phyloP scores from a whole-genome alignment of 2,113 vertebrate species.

The Eulemur macaco region DNA sequence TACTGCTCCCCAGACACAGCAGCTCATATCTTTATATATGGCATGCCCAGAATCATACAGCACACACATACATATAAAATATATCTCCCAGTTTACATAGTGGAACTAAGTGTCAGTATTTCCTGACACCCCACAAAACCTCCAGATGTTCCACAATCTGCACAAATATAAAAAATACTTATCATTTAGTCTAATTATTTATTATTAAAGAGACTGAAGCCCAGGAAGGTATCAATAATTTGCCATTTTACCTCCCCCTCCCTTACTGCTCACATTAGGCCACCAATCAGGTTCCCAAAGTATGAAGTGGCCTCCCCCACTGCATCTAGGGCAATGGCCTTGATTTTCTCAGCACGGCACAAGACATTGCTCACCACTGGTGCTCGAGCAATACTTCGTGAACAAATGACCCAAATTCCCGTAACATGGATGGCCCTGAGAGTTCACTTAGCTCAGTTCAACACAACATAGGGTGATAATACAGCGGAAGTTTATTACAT shows the following conservation, averaged over 20 bases:
- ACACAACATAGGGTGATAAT: not conserved
- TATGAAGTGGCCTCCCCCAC: not conserved
- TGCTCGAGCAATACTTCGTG: not conserved
- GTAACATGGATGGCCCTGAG: not conserved
- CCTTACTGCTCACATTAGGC: not conserved
- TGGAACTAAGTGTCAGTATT: not conserved
- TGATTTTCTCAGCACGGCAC: not conserved
- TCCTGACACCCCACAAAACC: not conserved
- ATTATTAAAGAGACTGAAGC: not conserved
- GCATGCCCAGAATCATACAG: not conserved
- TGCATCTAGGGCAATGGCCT: rapidly evolving
- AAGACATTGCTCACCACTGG: not conserved
- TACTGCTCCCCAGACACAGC: not conserved
- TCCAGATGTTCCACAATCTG: not conserved
- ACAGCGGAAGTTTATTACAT: not conserved
- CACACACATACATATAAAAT: not conserved
- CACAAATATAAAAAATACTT: not conserved
- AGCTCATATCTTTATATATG: not conserved
- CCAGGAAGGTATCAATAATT: not conserved
- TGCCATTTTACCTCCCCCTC: not conserved
- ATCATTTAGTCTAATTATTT: not conserved
- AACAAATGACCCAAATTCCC: not conserved
- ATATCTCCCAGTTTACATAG: not conserved
- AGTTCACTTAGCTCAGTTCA: not conserved
- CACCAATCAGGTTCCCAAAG: not conserved